Conservation (phyloP, 1,140 invertebrate genomes). For the Cotesia chilonis region DNA sequence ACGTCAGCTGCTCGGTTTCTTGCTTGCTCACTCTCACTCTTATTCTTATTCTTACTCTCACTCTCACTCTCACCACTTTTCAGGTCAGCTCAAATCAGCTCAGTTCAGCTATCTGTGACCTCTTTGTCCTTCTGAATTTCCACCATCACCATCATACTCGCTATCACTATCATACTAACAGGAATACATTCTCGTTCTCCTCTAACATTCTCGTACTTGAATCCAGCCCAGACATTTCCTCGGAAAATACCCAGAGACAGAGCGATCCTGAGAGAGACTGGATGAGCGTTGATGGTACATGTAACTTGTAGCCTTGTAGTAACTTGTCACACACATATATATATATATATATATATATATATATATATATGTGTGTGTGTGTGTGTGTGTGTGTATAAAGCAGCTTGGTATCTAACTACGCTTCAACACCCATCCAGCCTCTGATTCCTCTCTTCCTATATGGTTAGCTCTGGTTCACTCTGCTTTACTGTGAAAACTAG, state of each 20-base stretch:
- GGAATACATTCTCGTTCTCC: not conserved
- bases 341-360: too few species aligned
- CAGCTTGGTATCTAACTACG: conserved; percentile 1
- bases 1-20: conserved; percentile 62
- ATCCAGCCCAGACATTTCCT: conserved; percentile 12
- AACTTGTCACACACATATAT: too few species aligned
- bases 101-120: not conserved
- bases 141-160: not conserved
- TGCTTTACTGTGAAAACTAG: conserved; percentile 36
- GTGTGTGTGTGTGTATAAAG: not conserved
- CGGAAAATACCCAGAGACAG: conserved; percentile 30
- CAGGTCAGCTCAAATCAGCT: conserved; percentile 21
- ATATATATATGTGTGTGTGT: conserved; percentile 20
- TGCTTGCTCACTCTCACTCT: conserved; percentile 49
- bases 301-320: conserved; percentile 10
- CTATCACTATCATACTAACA: not conserved
- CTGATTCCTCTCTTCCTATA: not conserved
- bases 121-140: not conserved
- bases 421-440: conserved; percentile 14
- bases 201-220: not conserved
- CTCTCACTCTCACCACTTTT: conserved; percentile 33
- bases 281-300: not conserved
- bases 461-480: not conserved
- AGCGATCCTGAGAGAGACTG: not conserved
- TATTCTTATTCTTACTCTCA: conserved; percentile 41